These are phyloP conservation scores for Neoscelio sp. DNA, from an alignment of 2,888 invertebrate species.

Conservation along the genomic window DNA sequence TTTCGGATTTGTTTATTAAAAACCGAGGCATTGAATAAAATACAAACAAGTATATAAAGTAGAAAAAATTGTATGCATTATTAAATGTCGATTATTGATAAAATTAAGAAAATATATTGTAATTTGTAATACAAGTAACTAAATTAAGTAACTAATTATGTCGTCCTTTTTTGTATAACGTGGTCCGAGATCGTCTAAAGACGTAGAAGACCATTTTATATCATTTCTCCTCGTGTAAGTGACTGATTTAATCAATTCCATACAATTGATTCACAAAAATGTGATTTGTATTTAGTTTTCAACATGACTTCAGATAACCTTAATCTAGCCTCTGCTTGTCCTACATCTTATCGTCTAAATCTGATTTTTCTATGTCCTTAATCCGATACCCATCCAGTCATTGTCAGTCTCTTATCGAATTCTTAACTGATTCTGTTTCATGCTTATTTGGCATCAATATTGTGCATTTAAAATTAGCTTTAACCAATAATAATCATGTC, in stretches of 20 bases:
- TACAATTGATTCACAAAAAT: constrained; percentile 13
- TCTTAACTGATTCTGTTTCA: constrained; percentile 4
- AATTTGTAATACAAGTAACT: too few species aligned
- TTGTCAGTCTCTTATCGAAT: constrained; percentile 35
- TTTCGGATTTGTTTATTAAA: constrained; percentile 36
- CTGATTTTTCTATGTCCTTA: constrained; percentile 33
- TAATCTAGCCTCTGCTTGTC: constrained; percentile 27
- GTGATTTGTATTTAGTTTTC: constrained; percentile 17
- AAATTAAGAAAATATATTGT: too few species aligned
- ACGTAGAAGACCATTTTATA: constrained; percentile 19
- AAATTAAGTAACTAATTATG: too few species aligned
- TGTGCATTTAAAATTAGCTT: too few species aligned
- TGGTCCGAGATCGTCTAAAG: too few species aligned
- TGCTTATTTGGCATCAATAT: too few species aligned
- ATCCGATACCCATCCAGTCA: constrained; percentile 29
- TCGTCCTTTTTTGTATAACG: too few species aligned
- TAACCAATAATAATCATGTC: too few species aligned
- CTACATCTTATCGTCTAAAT: constrained; percentile 25
- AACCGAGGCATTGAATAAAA: neutral
- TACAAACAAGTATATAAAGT: neutral
- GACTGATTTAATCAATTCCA: constrained; percentile 36
- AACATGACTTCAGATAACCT: constrained; percentile 32
- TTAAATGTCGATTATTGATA: too few species aligned
- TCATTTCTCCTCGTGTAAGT: constrained; percentile 22
- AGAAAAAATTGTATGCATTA: too few species aligned